Evolutionary conservation across 2,888 invertebrate species (phyloP).

Genomic region (Parnassius glacialis): DNA sequence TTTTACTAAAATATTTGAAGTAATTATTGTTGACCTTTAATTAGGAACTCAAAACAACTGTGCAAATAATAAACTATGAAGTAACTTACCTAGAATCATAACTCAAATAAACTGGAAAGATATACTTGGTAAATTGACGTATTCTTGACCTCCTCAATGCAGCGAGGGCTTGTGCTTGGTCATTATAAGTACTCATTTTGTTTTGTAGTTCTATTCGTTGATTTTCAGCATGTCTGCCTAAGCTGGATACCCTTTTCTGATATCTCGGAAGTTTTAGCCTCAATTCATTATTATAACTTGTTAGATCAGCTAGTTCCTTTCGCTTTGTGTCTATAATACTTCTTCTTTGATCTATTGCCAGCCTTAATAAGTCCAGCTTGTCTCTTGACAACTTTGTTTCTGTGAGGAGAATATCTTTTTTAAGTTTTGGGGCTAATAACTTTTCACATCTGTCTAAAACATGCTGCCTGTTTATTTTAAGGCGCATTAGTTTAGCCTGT

Average conservation of each 20-base stretch:
- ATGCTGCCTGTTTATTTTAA: constrained; percentile 80
- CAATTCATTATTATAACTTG: constrained; percentile 59
- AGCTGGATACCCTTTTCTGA: constrained; percentile 62
- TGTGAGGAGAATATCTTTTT: constrained; percentile 61
- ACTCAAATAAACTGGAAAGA: constrained; percentile 74
- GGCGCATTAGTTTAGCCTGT: constrained; percentile 80
- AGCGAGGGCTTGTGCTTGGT: constrained; percentile 54
- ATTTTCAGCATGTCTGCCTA: constrained; percentile 57
- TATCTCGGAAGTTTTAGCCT: constrained; percentile 64
- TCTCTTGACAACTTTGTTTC: constrained; percentile 69
- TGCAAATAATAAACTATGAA: no score
- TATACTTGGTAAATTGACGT: constrained; percentile 68
- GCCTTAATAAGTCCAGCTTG: constrained; percentile 59
- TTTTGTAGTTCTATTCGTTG: constrained; percentile 59
- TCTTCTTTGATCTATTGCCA: constrained; percentile 69
- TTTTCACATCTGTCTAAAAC: constrained; percentile 79
- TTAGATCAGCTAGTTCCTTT: constrained; percentile 49
- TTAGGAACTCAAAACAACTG: no score
- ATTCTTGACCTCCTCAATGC: constrained; percentile 64
- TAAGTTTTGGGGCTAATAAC: constrained; percentile 58
- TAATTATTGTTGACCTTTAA: no score
- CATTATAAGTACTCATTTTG: constrained; percentile 51
- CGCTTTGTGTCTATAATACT: constrained; percentile 58
- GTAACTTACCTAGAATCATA: constrained; percentile 61
- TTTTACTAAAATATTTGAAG: no score